Evolutionary conservation across 1,140 invertebrate genomes (phyloP).

Genomic region (Stegodyphus mimosarum): DNA sequence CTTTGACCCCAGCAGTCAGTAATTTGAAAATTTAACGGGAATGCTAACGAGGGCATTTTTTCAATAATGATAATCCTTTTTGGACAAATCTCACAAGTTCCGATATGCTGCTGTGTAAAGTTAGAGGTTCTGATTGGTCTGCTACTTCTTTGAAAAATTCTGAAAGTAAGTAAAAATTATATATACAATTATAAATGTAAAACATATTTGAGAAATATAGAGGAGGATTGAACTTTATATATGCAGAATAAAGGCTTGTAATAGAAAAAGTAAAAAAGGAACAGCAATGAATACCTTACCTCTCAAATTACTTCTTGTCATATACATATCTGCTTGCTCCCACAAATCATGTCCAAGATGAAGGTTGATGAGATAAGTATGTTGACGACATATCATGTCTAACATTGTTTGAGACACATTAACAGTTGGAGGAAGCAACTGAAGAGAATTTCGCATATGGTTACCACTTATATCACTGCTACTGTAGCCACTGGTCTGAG

Average conservation of each 20-base stretch:
- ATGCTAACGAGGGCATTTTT: conserved; percentile 38
- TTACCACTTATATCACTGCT: conserved; percentile 68
- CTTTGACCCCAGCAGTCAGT: neutral
- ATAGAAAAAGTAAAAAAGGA: neutral
- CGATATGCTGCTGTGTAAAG: conserved; percentile 53
- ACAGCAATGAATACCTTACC: conserved; percentile 70
- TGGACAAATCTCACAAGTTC: conserved; percentile 54
- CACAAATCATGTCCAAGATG: conserved; percentile 80
- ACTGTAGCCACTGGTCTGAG: conserved; percentile 80
- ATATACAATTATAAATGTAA: neutral
- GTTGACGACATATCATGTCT: conserved; percentile 77
- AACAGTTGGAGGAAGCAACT: conserved; percentile 64
- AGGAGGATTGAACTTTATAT: neutral
- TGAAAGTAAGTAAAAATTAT: conserved; percentile 31
- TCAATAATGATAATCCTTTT: conserved; percentile 43
- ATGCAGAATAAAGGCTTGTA: neutral
- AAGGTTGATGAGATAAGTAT: conserved; percentile 75
- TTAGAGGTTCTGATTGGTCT: conserved; percentile 41
- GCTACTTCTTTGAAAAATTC: conserved; percentile 60
- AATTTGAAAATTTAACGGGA: neutral
- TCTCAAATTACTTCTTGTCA: conserved; percentile 76
- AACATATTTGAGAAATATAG: neutral
- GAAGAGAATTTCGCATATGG: conserved; percentile 49
- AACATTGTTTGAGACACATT: conserved; percentile 71
- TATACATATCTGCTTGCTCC: conserved; percentile 80